These are phyloP conservation scores for Eunapius fragilis DNA, from an alignment of 37 sponge, comb jelly and placozoan species.

Conservation along the genomic window DNA sequence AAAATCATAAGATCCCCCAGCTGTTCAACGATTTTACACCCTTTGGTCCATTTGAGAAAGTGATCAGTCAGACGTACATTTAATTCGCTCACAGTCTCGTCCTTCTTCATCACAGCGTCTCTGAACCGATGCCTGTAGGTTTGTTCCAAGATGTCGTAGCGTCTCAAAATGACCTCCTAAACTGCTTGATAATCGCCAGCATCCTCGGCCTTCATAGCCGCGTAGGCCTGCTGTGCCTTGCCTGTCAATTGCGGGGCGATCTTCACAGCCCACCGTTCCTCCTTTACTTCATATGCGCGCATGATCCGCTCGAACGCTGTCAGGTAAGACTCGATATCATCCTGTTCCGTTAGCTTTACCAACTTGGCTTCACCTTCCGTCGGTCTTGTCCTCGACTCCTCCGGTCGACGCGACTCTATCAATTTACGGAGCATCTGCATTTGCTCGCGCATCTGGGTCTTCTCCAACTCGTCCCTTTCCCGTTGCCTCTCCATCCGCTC, in stretches of 20 bases:
- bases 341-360: not conserved
- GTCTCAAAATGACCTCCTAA: conserved; percentile 6
- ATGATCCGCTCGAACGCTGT: conserved; percentile 1
- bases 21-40: not conserved
- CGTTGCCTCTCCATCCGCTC: conserved; percentile 5
- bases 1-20: not conserved
- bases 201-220: conserved; percentile 16
- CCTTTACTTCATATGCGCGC: not conserved
- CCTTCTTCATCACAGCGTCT: conserved; percentile 5
- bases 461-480: not conserved
- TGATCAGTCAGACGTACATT: not conserved
- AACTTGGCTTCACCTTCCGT: conserved; percentile 7
- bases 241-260: conserved; percentile 24
- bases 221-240: conserved; percentile 18
- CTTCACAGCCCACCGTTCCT: conserved; percentile 4
- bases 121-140: conserved; percentile 15
- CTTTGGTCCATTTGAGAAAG: conserved; percentile 1
- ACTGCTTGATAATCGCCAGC: conserved; percentile 8
- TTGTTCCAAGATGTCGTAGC: conserved; percentile 12
- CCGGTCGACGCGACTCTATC: not conserved
- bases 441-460: not conserved
- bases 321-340: conserved; percentile 12
- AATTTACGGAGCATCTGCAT: not conserved
- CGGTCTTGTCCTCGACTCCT: not conserved
- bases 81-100: conserved; percentile 15